Base-by-base conservation (phyloP, 2,113 vertebrate species). In the Scomber japonicus region DNA sequence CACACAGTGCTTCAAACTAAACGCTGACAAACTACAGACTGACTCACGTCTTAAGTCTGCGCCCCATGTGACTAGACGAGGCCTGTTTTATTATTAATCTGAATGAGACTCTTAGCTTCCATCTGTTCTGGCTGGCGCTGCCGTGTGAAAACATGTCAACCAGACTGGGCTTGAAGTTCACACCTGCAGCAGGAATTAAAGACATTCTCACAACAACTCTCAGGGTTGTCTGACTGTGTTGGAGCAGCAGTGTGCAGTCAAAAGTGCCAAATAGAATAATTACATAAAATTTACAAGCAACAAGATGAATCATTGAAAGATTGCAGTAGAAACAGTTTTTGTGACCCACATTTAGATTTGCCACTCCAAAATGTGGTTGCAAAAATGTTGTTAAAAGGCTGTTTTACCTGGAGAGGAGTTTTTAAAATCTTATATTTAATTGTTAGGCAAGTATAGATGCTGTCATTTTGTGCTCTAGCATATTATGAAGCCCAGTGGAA, bases 141-240 rank as follows among this genome's bases (percentile, higher is more conserved):
- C 56, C 70, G 54, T 63, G 77, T 84, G 56, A 84, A n/a, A 90
- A 82, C 81, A 75, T 51, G 80, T 80, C 74, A 30, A 51, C 56
- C 61, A 54, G 35, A 62, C 40, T 16, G 31, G 40, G 53, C 75
- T 83, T 50, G 50, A 77, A 76, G 85, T 82, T 92, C 82, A 84
- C 79, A 81, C 78, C 61, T 65, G 71, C 56, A 78, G 8, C 46
- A 69, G 80, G 80, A 90, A 88, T 73, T 77, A 59, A 72, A 81
- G 63, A 61, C 49, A 55, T 48, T 55, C 15, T 30, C 61, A 16
- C 24, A 16, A 81, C 60, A 51, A 45, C 8, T 60, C 44, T 35
- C 17, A 0, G 40, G 17, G 11, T 55, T 67, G 21, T 30, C 17
- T 6, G n/a, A 59, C 15, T 48, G 1, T 24, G 50, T 50, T 19